Base-by-base conservation (phyloP, 1,140 invertebrate genomes). In the Drosophila takahashii region DNA sequence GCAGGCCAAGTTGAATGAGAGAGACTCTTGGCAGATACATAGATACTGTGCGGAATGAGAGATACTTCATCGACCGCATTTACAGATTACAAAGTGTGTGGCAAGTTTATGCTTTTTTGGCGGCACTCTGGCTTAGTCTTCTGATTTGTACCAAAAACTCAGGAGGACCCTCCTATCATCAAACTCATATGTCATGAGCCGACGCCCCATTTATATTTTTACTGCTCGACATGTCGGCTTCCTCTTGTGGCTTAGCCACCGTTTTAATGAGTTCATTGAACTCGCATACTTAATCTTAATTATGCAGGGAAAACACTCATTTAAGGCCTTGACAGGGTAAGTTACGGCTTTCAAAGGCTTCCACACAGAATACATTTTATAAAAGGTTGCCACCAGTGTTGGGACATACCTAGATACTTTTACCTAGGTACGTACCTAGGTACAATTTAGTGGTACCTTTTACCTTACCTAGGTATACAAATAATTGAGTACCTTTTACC, bases 71-170 rank as follows among this genome's bases (percentile, higher is more conserved):
- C 42, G 42, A 53, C 39, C 69, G 45, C 61, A 77, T 77, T 77
- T 65, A 61, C 48, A 80, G 81, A 81, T 85, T 85, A 77, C 81
- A 81, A 85, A 85, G 69, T 85, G 81, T 86, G 69, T 86, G 81
- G 81, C 83, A 81, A 86, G 78, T 86, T 86, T 86, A 86, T 78
- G 81, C 81, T 64, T 87, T 86, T 86, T 86, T 81, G 81, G 83
- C 81, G 81, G 81, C 77, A 51, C 77, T 70, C 57, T 66, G 81
- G 73, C 73, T 73, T 54, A 62, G 34, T 50, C 47, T 53, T 34
- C 36, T 39, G 29, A 29, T 18, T 26, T 27, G 16, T 34, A 44
- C 26, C 27, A 9, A 26, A 5, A 45, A 10, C 32, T 47, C 16
- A 47, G n/a, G 42, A 27, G 9, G 27, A 48, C 32, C 13, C 27